Percentiles rank a stretch among this genome's conserved stretches.
phyloP scores from a whole-genome alignment of 2,113 vertebrate species.

The Hippopotamus amphibius region DNA sequence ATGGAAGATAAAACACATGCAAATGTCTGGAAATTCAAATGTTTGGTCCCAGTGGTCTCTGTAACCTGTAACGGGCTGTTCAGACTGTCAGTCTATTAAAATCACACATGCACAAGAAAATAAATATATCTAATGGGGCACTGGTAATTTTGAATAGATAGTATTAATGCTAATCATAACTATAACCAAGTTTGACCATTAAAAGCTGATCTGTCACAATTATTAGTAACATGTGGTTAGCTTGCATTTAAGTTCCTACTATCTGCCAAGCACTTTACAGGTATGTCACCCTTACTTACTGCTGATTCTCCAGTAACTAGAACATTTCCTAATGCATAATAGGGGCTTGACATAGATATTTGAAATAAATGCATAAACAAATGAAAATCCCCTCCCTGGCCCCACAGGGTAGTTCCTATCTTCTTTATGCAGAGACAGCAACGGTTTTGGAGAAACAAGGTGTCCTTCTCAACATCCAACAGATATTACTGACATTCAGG shows the following conservation, averaged over 20 bases:
- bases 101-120: background rate
- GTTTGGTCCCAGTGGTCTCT: background rate
- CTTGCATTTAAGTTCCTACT: background rate
- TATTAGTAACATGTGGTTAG: background rate
- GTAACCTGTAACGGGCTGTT: background rate
- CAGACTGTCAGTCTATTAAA: background rate
- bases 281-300: background rate
- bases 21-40: conserved; percentile 60
- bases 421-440: conserved; percentile 27
- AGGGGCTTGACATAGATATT: background rate
- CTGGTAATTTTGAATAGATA: background rate
- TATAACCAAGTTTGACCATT: conserved; percentile 16
- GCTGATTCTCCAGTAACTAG: background rate
- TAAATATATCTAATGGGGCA: background rate
- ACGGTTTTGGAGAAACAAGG: background rate
- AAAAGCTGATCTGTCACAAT: background rate
- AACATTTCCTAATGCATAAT: conserved; percentile 7
- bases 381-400: background rate
- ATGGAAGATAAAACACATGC: conserved; percentile 16
- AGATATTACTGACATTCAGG: background rate
- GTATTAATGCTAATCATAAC: conserved; percentile 43
- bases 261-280: background rate
- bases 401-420: background rate
- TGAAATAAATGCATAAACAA: conserved; percentile 28
- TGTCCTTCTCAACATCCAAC: background rate